Evolutionary conservation across 2,888 invertebrate species (phyloP).

Genomic region (Emmelina monodactyla): DNA sequence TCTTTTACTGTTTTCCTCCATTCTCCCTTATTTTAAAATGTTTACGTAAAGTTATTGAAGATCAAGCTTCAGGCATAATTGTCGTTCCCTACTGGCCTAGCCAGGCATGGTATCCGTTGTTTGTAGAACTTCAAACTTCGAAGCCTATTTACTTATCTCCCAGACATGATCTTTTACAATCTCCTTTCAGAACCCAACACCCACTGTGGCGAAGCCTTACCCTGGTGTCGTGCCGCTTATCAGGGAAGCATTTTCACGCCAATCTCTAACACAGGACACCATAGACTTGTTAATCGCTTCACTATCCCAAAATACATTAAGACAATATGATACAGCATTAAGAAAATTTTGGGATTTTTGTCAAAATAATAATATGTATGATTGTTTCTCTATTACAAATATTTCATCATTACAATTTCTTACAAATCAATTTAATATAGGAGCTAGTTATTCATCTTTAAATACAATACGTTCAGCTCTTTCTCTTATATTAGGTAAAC

Average conservation of each 20-base stretch:
- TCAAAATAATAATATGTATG: not conserved
- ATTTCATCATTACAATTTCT: not conserved
- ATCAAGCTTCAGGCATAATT: not conserved
- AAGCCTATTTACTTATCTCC: not conserved
- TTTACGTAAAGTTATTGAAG: not conserved
- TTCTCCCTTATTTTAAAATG: not conserved
- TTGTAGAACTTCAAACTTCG: not conserved
- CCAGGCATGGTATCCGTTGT: not conserved
- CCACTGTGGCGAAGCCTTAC: not conserved
- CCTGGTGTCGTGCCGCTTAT: slow-evolving; percentile 4
- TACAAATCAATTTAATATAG: not conserved
- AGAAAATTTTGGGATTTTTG: not conserved
- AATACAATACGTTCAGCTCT: not conserved
- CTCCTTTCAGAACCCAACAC: slow-evolving; percentile 3
- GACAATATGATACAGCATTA: slow-evolving; percentile 2
- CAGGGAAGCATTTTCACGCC: slow-evolving; percentile 1
- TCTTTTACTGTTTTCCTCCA: not conserved
- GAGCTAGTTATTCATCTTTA: not conserved
- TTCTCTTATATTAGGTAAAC: not conserved
- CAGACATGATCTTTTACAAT: not conserved
- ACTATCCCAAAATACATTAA: slow-evolving; percentile 1
- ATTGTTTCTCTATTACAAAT: not conserved
- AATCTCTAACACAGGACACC: not conserved
- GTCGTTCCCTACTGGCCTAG: not conserved
- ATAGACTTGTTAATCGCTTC: slow-evolving; percentile 1